Base-by-base conservation (phyloP, 2,888 invertebrate species). In the Drosophila mettleri region DNA sequence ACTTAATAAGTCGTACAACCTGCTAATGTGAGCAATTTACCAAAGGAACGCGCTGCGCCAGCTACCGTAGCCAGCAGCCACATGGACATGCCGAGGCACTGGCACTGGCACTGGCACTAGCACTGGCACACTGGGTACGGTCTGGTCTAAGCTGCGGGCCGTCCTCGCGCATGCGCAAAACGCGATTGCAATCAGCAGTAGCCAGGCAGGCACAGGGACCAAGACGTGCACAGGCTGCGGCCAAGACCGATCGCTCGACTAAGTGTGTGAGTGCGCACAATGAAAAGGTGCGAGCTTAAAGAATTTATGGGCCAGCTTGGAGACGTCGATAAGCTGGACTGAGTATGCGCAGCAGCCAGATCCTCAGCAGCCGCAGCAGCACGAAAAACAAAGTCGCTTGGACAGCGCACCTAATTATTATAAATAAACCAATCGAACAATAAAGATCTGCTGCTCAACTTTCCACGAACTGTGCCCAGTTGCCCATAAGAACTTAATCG, bases 381-480 rank as follows among this genome's bases (percentile, higher is more conserved):
- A 69, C 70, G 75, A 57, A 62, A 80, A 67, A 71, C 64, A 74
- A 74, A 80, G 75, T 74, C 69, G 69, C 62, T 54, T 64, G 82
- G 82, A 88, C 87, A 86, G 87, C 86, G 90, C 90, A 90, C 91
- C 90, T 90, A 91, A 90, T 90, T 90, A 91, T 90, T 90, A 91
- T 91, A 91, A 90, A 90, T 91, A 90, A 90, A 90, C 90, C 91
- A 90, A 91, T 90, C 91, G 89, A 81, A 89, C 89, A 90, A 91
- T 90, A 90, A 90, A 90, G 89, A 91, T 90, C 91, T 88, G 88
- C 62, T 72, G 79, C 67, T 67, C 74, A 87, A 87, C 78, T 86
- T 86, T 86, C 86, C 86, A 80, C 86, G 86, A 86, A 86, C 80
- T 74, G 53, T 43, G 70, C 52, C 43, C 77, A 67, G 69, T 55